phyloP scores from a whole-genome alignment of 2,888 invertebrate genomes.

The Latrodectus elegans region DNA sequence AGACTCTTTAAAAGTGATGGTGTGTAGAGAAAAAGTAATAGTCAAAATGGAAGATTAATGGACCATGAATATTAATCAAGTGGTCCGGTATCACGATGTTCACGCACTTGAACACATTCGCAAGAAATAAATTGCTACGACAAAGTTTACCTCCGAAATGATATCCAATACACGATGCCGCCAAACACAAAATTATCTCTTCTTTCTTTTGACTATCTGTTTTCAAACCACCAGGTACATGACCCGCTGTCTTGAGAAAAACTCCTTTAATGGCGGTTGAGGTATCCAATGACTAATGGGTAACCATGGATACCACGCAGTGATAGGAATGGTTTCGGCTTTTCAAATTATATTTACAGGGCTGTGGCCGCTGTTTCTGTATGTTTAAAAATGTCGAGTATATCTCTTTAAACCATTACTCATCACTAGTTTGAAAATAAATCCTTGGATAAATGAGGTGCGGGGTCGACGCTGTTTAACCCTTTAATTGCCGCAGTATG shows the following conservation, averaged over 20 bases:
- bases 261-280: conserved; percentile 18
- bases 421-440: too few species aligned
- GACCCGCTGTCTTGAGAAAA: too few species aligned
- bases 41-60: conserved; percentile 47
- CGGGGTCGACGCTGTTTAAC: too few species aligned
- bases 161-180: conserved; percentile 10
- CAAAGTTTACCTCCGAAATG: neutral
- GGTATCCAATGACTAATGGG: conserved; percentile 18
- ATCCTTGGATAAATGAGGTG: too few species aligned
- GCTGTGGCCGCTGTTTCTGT: neutral
- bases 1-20: too few species aligned
- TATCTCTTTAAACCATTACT: too few species aligned
- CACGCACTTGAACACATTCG: neutral
- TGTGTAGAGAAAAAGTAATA: neutral
- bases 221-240: too few species aligned
- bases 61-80: conserved; percentile 49
- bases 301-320: neutral
- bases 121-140: neutral
- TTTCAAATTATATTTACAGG: neutral
- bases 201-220: neutral
- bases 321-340: neutral
- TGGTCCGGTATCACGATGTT: neutral
- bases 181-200: neutral
- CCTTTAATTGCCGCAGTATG: too few species aligned
- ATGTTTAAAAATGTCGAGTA: too few species aligned